Evolutionary conservation across 2,888 invertebrate species (phyloP).

Genomic region (Aphodius sticticus): DNA sequence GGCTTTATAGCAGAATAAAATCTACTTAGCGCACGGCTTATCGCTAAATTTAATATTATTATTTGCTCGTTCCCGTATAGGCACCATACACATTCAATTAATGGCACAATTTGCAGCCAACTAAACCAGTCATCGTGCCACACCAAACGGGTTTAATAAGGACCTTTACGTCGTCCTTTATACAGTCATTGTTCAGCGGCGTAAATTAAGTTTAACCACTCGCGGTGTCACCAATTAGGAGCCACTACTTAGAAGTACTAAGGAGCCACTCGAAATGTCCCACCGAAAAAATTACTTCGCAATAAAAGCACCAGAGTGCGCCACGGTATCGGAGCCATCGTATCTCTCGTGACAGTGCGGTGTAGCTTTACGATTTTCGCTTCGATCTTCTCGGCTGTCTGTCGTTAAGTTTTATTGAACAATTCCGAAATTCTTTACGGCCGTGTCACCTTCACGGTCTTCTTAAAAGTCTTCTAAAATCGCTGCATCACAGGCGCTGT

Average conservation of each 20-base stretch:
- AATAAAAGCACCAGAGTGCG: not conserved
- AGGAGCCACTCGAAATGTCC: not conserved
- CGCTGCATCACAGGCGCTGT: not conserved
- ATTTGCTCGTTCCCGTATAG: not conserved
- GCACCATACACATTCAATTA: not conserved
- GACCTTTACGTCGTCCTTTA: not conserved
- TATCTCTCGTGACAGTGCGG: not conserved
- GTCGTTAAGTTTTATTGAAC: conserved; percentile 4
- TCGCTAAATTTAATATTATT: not conserved
- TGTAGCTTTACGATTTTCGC: not conserved
- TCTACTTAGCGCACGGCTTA: not conserved
- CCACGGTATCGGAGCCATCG: not conserved
- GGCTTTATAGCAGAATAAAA: not conserved
- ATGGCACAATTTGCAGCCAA: not conserved
- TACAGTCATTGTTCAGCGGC: too few species aligned
- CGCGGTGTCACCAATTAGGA: not conserved
- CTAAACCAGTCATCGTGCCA: not conserved
- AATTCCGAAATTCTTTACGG: conserved; percentile 4
- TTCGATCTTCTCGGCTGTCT: not conserved
- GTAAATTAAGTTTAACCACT: not conserved
- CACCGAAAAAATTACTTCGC: not conserved
- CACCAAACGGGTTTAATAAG: not conserved
- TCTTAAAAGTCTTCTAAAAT: not conserved
- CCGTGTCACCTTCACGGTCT: not conserved
- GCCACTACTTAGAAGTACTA: not conserved